Percentiles rank a stretch among this genome's conserved stretches.
These are phyloP conservation scores for Dasyornis broadbenti DNA, from an alignment of 2,113 vertebrate species.

Conservation along the genomic window DNA sequence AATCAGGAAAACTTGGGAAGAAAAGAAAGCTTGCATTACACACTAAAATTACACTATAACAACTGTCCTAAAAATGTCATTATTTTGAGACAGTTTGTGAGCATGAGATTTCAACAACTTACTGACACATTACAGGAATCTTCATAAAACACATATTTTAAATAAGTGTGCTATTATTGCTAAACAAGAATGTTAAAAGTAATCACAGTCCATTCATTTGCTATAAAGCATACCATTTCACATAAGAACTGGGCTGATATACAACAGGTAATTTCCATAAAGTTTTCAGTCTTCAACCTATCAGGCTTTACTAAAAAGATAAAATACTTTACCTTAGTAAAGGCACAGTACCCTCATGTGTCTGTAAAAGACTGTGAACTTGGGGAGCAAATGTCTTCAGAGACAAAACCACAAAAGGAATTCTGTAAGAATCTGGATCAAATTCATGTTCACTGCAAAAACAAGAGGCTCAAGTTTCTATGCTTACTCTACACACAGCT, in stretches of 20 bases:
- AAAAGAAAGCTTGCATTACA: neutral
- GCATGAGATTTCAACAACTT: neutral
- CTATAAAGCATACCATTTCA: neutral
- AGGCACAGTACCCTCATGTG: constrained; percentile 92
- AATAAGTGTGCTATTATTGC: rapidly evolving
- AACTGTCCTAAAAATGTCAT: neutral
- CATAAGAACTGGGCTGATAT: neutral
- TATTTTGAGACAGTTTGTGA: neutral
- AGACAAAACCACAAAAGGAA: constrained; percentile 89
- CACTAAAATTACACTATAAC: neutral
- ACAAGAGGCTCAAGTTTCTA: neutral
- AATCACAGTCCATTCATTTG: neutral
- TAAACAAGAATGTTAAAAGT: neutral
- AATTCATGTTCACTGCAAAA: constrained; percentile 88
- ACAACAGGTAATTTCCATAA: neutral
- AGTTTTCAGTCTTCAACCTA: neutral
- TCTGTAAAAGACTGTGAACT: constrained; percentile 90
- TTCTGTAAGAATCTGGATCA: constrained; percentile 91
- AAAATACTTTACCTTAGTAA: constrained; percentile 83
- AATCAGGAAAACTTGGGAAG: constrained; percentile 87
- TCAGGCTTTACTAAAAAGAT: neutral
- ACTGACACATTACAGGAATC: neutral
- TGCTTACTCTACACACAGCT: neutral
- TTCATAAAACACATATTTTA: neutral
- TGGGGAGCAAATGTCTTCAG: constrained; percentile 89